Evolutionary conservation across 2,888 invertebrate species (phyloP).

Genomic region (Seladonia tumulorum): DNA sequence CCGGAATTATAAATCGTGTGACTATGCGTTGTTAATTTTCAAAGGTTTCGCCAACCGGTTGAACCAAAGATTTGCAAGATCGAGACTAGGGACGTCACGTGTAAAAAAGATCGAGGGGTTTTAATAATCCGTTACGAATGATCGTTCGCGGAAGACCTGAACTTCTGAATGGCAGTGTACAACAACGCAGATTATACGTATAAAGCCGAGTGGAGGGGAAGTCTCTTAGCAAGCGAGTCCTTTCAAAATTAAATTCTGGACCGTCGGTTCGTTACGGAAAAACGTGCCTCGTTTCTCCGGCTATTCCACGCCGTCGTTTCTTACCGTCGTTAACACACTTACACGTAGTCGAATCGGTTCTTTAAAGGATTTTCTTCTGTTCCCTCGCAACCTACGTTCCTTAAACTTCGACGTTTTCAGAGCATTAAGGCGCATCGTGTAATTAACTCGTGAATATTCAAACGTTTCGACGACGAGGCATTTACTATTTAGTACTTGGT

Average conservation of each 20-base stretch:
- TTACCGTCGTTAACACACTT: constrained; percentile 53
- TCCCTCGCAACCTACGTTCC: constrained; percentile 1
- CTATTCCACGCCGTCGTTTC: constrained; percentile 31
- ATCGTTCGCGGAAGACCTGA: background rate
- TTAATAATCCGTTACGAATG: background rate
- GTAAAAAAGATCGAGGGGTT: background rate
- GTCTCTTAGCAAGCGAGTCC: constrained; percentile 39
- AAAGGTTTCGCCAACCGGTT: too few relatives aligned
- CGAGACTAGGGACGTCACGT: background rate
- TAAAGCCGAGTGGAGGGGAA: constrained; percentile 30
- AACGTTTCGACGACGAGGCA: constrained; percentile 11
- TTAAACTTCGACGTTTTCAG: constrained; percentile 13
- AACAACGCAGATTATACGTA: constrained; percentile 42
- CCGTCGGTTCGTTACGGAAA: constrained; percentile 60
- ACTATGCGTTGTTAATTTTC: too few relatives aligned
- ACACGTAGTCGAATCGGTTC: constrained; percentile 46
- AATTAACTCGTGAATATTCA: constrained; percentile 56
- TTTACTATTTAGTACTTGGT: background rate
- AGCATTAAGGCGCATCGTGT: constrained; percentile 15
- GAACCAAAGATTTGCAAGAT: background rate
- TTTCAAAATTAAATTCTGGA: constrained; percentile 58
- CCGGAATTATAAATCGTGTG: too few relatives aligned
- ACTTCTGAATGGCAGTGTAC: constrained; percentile 1
- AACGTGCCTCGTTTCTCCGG: constrained; percentile 56
- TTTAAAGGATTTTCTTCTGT: constrained; percentile 22